Evolutionary conservation across 2,113 vertebrate species (phyloP), one percentile per base, ranked within the genome.

Genomic region (Gorilla gorilla): DNA sequence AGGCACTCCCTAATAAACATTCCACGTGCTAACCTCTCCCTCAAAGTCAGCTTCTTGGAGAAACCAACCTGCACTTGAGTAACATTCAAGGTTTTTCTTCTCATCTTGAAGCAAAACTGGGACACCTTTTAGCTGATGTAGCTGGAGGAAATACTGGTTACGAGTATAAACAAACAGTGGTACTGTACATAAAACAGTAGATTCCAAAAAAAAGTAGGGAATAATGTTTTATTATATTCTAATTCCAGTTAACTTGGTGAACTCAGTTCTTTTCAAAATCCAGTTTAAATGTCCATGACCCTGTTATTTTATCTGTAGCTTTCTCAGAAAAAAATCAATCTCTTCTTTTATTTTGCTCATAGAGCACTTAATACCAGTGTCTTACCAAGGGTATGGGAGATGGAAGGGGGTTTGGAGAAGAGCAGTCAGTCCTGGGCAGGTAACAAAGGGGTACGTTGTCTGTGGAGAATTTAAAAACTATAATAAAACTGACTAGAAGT

Each of bases 191-290:
- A 81, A 45, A 82, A 50, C 11, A 80, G 9, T 1, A 1, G n/a
- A 57, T 27, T 73, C 6, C 40, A 40, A 48, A 61, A 90, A 93
- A 52, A 59, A 30, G 27, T 64, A 30, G 61, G 12, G 12, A 64
- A 64, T 79, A 43, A 6, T 68, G 83, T 88, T 59, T 59, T 80
- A 78, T 68, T 17, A n/a, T 73, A 70, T 18, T 80, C 35, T 75
- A 81, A 76, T 68, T 81, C 20, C 38, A 93, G 43, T n/a, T 64
- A 57, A 84, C 59, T 76, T 27, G 52, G 6, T n/a, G 23, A 91
- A 79, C n/a, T 66, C 76, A 25, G n/a, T 68, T 70, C n/a, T 81
- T 95, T 81, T 89, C 32, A 50, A 93, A 89, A 70, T 80, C 43
- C 45, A 57, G 10, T 81, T 93, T 76, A 70, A 86, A 86, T 85